Evolutionary conservation across 1,140 invertebrate species (phyloP).

Genomic region (Drosophila nikananu): DNA sequence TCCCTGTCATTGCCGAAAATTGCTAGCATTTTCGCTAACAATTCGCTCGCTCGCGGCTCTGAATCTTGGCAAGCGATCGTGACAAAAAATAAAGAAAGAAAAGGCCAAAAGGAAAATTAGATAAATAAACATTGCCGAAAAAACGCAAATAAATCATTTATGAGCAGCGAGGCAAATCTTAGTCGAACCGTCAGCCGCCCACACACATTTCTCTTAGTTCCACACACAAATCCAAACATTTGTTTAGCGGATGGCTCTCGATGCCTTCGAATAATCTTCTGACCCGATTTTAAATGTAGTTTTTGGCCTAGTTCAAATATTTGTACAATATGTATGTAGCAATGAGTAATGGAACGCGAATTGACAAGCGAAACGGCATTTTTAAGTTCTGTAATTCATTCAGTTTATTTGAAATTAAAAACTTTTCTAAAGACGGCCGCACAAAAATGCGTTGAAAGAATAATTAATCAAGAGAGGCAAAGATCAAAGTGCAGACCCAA

Average conservation of each 20-base stretch:
- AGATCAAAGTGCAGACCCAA: conserved; percentile 24
- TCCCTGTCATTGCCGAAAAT: conserved; percentile 30
- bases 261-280: conserved; percentile 26
- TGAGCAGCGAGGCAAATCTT: conserved; percentile 51
- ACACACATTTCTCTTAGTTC: conserved; percentile 34
- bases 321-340: conserved; percentile 22
- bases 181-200: conserved; percentile 27
- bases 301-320: conserved; percentile 48
- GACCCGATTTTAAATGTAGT: conserved; percentile 39
- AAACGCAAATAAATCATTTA: conserved; percentile 65
- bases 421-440: not conserved
- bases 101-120: conserved; percentile 61
- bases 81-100: conserved; percentile 53
- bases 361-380: conserved; percentile 3
- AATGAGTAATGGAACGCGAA: conserved; percentile 40
- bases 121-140: conserved; percentile 78
- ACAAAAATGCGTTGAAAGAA: conserved; percentile 10
- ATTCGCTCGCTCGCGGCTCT: conserved; percentile 34
- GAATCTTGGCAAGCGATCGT: conserved; percentile 69
- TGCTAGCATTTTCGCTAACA: conserved; percentile 62
- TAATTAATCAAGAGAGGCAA: conserved; percentile 15
- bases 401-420: conserved; percentile 4
- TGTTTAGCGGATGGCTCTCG: conserved; percentile 36
- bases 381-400: conserved; percentile 36
- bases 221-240: conserved; percentile 62